These are phyloP conservation scores for Drosophila maculinotata DNA, from an alignment of 2,888 invertebrate species.

Conservation along the genomic window DNA sequence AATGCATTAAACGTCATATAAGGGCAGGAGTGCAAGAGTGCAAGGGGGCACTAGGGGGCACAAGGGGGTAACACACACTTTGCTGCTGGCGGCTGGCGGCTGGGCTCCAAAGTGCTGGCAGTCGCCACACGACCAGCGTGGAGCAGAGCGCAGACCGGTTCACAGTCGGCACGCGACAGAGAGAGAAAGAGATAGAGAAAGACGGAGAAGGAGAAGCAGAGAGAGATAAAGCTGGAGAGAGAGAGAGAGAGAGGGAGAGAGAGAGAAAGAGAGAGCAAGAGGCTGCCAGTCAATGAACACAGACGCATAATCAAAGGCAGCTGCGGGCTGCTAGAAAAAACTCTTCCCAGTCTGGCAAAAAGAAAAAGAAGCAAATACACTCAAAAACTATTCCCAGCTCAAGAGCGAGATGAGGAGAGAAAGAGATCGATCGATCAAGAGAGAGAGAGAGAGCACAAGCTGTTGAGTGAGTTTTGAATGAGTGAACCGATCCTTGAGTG, in stretches of 20 bases:
- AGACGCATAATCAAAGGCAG: constrained; percentile 53
- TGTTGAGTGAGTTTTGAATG: constrained; percentile 30
- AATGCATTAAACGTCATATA: constrained; percentile 35
- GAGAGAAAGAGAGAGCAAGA: constrained; percentile 12
- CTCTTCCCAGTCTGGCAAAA: constrained; percentile 39
- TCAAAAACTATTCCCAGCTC: constrained; percentile 29
- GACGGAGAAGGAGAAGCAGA: constrained; percentile 12
- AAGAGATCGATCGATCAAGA: constrained; percentile 7
- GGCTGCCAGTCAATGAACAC: constrained; percentile 25
- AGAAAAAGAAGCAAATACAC: constrained; percentile 1
- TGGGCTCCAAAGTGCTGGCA: constrained; percentile 31
- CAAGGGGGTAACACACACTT: background rate
- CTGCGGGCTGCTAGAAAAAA: constrained; percentile 22
- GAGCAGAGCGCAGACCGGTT: constrained; percentile 34
- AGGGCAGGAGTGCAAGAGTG: background rate
- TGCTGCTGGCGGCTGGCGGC: constrained; percentile 8
- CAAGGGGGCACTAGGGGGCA: too few species aligned
- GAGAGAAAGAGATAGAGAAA: background rate
- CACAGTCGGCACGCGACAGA: constrained; percentile 81
- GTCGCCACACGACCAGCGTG: constrained; percentile 46
- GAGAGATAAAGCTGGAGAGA: background rate
- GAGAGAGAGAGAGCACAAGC: background rate
- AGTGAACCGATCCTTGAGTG: constrained; percentile 54
- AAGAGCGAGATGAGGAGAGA: constrained; percentile 7
- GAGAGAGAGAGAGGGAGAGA: constrained; percentile 1